Conservation (phyloP, 2,888 invertebrate genomes). For the Callinectes sapidus region DNA sequence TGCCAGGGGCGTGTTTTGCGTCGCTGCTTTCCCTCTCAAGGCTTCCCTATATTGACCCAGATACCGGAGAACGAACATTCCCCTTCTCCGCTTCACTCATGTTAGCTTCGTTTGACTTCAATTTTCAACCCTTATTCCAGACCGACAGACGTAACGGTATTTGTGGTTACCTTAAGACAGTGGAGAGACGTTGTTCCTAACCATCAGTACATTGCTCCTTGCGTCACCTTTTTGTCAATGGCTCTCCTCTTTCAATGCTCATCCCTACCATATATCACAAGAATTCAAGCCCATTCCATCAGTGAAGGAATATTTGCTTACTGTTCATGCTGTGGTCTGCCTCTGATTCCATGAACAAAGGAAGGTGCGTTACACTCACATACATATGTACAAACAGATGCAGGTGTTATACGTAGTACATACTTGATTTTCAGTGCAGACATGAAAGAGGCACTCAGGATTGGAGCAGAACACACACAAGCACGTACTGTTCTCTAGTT, state of each 20-base stretch:
- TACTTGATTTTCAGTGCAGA: no score
- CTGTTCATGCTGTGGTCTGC: background rate
- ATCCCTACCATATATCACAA: background rate
- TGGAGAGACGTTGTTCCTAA: background rate
- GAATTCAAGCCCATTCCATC: background rate
- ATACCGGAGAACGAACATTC: background rate
- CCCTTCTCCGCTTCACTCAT: background rate
- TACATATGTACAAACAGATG: background rate
- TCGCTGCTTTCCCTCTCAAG: background rate
- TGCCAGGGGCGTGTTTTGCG: constrained; percentile 8
- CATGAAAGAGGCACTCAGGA: no score
- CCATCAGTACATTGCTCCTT: background rate
- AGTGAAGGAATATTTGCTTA: background rate
- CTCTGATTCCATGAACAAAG: background rate
- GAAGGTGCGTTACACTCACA: background rate
- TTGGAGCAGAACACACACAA: no score
- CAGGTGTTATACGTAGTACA: background rate
- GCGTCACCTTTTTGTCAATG: background rate
- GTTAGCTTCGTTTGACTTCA: background rate
- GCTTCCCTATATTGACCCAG: background rate
- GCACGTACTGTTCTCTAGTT: no score
- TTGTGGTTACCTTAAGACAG: background rate
- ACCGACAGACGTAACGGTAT: background rate
- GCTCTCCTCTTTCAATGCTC: background rate
- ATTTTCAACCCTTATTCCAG: background rate